Conservation (phyloP, 2,888 invertebrate genomes). For the Hymenopus coronatus region DNA sequence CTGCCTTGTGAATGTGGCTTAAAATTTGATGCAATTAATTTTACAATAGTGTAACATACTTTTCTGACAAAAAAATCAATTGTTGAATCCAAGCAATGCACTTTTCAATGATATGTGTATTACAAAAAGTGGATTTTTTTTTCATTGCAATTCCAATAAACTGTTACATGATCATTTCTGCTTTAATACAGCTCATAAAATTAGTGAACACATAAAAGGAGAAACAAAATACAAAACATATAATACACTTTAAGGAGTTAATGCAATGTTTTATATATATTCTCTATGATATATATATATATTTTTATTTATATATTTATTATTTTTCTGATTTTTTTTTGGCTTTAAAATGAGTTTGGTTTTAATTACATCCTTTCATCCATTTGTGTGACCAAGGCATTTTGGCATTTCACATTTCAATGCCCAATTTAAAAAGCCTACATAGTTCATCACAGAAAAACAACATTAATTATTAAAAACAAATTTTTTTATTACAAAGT, state of each 20-base stretch:
- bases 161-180: not conserved
- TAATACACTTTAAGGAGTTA: not conserved
- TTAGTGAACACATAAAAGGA: not conserved
- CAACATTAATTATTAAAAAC: constrained; percentile 8
- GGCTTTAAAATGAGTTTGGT: not conserved
- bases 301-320: not conserved
- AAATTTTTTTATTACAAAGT: constrained; percentile 15
- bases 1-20: too few species aligned
- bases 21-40: too few species aligned
- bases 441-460: constrained; percentile 1
- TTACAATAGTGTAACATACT: too few species aligned
- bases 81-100: too few species aligned
- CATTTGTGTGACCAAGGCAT: constrained; percentile 15
- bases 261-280: not conserved
- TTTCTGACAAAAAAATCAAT: too few species aligned
- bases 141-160: not conserved
- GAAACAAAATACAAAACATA: not conserved
- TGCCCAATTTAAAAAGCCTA: constrained; percentile 2
- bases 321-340: not conserved
- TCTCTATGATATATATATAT: not conserved
- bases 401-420: not conserved
- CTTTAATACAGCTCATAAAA: not conserved
- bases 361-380: not conserved
- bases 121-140: not conserved
- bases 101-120: too few species aligned